A percentile compares a stretch with the other conserved stretches of the same genome.
Evolutionary conservation across 2,797 vertebrate genomes (phyloP).

Genomic region (Delichon dasypus): DNA sequence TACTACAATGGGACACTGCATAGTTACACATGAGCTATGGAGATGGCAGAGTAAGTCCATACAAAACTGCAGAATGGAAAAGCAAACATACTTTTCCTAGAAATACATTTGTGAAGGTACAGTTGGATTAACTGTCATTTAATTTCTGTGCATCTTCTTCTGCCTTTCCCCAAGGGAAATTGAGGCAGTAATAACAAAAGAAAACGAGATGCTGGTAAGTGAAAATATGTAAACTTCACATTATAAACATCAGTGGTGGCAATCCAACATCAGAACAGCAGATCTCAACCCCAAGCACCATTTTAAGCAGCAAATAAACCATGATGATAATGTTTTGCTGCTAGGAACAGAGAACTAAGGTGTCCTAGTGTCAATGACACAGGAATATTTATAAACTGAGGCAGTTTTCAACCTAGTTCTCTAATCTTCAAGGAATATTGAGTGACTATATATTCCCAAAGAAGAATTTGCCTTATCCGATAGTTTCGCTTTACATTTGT

Average conservation of each 20-base stretch:
- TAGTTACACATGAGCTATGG: conserved; percentile 4
- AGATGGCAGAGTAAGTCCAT: conserved; percentile 54
- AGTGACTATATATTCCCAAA: not conserved
- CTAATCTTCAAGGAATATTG: not conserved
- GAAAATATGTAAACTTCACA: not conserved
- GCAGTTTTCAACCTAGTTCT: not conserved
- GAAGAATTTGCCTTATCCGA: not conserved
- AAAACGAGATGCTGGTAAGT: not conserved
- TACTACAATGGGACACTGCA: not conserved
- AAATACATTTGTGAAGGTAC: not conserved
- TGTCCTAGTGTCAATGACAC: not conserved
- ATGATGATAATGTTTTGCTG: not conserved
- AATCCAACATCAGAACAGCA: not conserved
- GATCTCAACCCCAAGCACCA: not conserved
- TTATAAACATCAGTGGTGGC: not conserved
- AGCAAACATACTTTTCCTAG: not conserved
- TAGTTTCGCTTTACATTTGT: not conserved
- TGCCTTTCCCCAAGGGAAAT: not conserved
- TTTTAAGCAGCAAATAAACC: not conserved
- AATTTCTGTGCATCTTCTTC: not conserved
- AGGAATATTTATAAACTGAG: not conserved
- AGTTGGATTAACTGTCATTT: not conserved
- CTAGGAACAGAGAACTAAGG: not conserved
- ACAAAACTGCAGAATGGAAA: not conserved
- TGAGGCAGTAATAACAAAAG: not conserved